phyloP scores from a whole-genome alignment of 2,797 vertebrate genomes.

The Eurystomus glaucurus region DNA sequence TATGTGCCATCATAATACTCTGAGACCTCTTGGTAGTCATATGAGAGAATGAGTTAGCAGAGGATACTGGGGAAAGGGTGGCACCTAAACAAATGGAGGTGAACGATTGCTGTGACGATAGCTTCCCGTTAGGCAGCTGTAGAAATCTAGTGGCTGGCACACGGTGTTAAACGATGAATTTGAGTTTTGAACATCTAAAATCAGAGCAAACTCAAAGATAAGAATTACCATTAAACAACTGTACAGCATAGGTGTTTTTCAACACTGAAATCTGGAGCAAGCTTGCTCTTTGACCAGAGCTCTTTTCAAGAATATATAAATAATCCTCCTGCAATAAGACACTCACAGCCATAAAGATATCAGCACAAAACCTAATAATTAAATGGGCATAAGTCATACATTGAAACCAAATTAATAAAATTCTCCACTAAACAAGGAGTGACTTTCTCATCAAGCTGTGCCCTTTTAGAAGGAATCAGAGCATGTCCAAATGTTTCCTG shows the following conservation, averaged over 20 bases:
- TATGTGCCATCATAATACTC: not conserved
- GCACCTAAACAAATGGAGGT: not conserved
- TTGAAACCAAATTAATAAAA: not conserved
- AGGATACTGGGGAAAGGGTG: not conserved
- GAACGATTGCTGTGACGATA: not conserved
- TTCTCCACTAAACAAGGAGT: not conserved
- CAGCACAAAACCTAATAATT: not conserved
- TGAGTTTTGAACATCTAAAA: not conserved
- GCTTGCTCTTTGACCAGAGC: not conserved
- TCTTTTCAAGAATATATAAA: not conserved
- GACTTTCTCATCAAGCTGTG: not conserved
- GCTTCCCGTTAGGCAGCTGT: not conserved
- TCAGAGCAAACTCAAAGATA: not conserved
- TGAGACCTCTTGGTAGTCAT: not conserved
- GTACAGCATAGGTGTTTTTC: not conserved
- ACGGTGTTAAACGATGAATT: not conserved
- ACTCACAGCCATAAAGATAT: not conserved
- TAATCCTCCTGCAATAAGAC: not conserved
- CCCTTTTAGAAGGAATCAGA: constrained; percentile 5
- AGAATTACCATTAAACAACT: not conserved
- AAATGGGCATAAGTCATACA: not conserved
- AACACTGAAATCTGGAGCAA: not conserved
- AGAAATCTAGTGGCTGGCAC: not conserved
- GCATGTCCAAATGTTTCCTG: not conserved
- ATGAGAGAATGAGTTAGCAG: not conserved